Base-by-base conservation (phyloP, 2,888 invertebrate species). In the Dryocosmus kuriphilus region DNA sequence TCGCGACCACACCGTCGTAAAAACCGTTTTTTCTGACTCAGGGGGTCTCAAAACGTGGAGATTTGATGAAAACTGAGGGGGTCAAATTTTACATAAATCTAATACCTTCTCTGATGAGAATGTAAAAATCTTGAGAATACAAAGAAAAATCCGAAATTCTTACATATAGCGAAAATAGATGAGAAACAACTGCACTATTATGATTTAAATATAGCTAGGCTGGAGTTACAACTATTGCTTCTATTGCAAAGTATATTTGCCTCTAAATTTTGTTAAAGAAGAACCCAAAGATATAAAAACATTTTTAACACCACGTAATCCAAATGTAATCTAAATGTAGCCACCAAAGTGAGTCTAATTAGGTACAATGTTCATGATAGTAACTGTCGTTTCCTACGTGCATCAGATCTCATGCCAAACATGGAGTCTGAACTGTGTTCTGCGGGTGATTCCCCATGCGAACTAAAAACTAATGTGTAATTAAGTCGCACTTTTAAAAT, bases 391-490 rank as follows among this genome's bases (percentile, higher is more conserved):
- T 16, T 35, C 4, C 35, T 62, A 32, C 35, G 62, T 62, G 62
- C 51, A 51, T 51, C 51, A 7, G n/a, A 51, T 51, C 7, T n/a
- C 8, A 14, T 62, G n/a, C 9, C 27, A 9, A 60, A 60, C 24
- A 60, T 14, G 62, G 22, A n/a, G n/a, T 32, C 32, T 9, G n/a
- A n/a, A 41, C 41, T 46, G 19, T 41, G 24, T 46, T 38, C 41
- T 71, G 41, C 67, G 67, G 67, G 67, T 71, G 46, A 71, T 71
- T 51, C n/a, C 30, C 5, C 3, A 46, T 71, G 30, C 67, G 30
- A 71, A 71, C 27, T 62, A 46, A 71, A 30, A 30, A 19, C 5
- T 19, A 71, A 51, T 30, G 51, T 19, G 8, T 30, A 27, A 46
- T 51, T 30, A 46, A 71, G 30, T 71, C 27, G 30, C 65, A 19